Evolutionary conservation across 2,113 vertebrate genomes (phyloP).

Genomic region (Podarcis cretensis): DNA sequence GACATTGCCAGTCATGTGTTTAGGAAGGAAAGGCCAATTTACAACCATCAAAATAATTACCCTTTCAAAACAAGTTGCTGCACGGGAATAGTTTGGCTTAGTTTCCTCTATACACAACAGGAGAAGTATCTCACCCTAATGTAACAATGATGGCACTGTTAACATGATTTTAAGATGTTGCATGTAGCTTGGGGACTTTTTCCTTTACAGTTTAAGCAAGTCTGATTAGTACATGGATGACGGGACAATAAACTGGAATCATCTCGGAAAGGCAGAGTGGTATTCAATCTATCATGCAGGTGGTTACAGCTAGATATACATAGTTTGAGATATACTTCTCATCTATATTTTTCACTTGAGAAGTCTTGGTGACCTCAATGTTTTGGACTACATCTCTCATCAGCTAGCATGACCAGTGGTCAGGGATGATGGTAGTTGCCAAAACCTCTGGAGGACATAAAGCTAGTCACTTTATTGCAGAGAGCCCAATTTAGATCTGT

Average conservation of each 20-base stretch:
- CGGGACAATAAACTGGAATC: neutral
- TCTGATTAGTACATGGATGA: neutral
- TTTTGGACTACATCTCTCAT: no score
- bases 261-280: neutral
- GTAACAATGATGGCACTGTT: neutral
- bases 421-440: no score
- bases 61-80: slow-evolving; percentile 3
- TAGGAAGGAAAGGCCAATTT: slow-evolving; percentile 19
- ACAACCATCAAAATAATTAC: slow-evolving; percentile 16
- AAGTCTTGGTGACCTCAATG: neutral
- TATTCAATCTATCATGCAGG: neutral
- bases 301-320: neutral
- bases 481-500: no score
- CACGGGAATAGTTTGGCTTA: neutral
- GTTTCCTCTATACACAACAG: neutral
- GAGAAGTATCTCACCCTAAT: neutral
- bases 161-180: neutral
- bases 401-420: no score
- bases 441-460: no score
- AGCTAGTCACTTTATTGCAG: no score
- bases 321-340: neutral
- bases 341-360: neutral
- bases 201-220: neutral
- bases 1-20: neutral
- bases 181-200: neutral